phyloP scores from a whole-genome alignment of 2,113 vertebrate species.

The Mustelus asterias region DNA sequence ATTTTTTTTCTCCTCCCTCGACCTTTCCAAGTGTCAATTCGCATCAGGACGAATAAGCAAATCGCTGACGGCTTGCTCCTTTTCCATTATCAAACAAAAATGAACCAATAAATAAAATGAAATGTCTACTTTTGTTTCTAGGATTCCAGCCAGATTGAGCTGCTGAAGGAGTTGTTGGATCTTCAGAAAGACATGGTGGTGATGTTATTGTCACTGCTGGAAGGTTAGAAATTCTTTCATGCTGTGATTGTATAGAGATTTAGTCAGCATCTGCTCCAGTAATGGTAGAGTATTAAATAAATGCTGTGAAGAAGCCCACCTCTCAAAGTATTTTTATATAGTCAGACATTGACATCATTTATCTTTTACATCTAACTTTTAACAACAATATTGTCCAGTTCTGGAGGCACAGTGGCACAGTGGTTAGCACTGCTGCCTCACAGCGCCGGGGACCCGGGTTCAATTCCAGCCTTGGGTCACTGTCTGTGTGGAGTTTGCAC shows the following conservation, averaged over 20 bases:
- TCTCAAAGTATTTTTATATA: neutral
- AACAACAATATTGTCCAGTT: neutral
- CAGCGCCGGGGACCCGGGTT: no score
- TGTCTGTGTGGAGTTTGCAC: no score
- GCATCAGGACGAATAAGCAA: neutral
- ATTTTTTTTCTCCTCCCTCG: constrained; percentile 43
- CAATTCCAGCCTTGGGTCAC: no score
- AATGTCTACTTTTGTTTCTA: constrained; percentile 43
- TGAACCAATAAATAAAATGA: neutral
- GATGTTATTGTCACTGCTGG: constrained; percentile 94
- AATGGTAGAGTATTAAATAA: neutral
- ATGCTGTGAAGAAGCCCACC: neutral
- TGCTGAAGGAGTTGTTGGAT: constrained; percentile 93
- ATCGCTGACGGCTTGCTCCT: neutral
- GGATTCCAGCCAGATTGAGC: constrained; percentile 96
- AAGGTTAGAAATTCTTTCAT: constrained; percentile 63
- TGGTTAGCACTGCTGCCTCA: no score
- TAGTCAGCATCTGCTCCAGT: neutral
- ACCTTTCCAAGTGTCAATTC: constrained; percentile 43
- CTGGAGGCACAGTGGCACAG: no score
- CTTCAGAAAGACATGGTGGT: constrained; percentile 98
- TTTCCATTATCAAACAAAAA: neutral
- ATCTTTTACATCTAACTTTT: neutral
- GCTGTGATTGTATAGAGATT: neutral
- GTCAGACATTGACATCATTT: neutral